A percentile compares a stretch with the other conserved stretches of the same genome.
Evolutionary conservation across 2,888 invertebrate genomes (phyloP).

Genomic region (Tridacna crocea): DNA sequence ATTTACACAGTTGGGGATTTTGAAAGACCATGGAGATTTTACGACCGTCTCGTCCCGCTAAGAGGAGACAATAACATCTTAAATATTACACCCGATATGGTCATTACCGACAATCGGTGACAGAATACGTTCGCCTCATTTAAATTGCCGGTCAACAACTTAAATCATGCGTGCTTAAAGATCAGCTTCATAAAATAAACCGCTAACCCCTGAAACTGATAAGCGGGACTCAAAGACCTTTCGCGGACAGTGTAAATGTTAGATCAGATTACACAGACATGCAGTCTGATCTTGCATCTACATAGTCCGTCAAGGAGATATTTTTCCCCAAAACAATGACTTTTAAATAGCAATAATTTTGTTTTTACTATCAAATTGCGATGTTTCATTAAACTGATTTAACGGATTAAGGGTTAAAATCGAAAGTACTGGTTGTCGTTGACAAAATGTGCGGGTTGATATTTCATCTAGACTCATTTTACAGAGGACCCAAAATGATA

Average conservation of each 20-base stretch:
- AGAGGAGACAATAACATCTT: conserved; percentile 4
- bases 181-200: background rate
- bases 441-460: background rate
- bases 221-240: too few species aligned
- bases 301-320: too few species aligned
- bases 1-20: conserved; percentile 16
- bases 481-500: background rate
- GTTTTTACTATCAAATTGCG: too few species aligned
- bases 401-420: background rate
- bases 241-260: too few species aligned
- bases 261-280: too few species aligned
- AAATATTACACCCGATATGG: conserved; percentile 21
- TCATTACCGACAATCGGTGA: conserved; percentile 9
- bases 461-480: background rate
- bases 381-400: background rate
- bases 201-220: too few species aligned
- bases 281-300: too few species aligned
- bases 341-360: too few species aligned
- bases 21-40: conserved; percentile 1
- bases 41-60: background rate
- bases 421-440: background rate
- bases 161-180: conserved; percentile 6
- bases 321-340: too few species aligned
- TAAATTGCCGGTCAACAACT: background rate
- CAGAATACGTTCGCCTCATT: background rate